These are phyloP conservation scores for Gopherus evgoodei DNA, from an alignment of 2,113 vertebrate genomes.

Conservation along the genomic window DNA sequence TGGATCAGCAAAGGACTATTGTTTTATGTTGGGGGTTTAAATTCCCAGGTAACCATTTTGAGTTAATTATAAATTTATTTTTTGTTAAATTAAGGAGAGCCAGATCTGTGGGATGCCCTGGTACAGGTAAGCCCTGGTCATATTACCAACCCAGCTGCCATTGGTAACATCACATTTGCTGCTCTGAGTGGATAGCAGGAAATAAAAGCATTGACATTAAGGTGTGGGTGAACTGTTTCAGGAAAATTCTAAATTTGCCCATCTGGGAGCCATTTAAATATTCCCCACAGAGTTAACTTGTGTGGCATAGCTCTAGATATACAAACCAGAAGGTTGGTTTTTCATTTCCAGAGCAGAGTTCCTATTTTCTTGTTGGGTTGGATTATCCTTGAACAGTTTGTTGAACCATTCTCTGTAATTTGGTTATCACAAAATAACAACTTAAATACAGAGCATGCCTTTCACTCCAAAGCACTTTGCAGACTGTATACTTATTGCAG, in stretches of 20 bases:
- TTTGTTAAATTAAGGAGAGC: background rate
- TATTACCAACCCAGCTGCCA: background rate
- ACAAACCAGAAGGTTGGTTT: background rate
- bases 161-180: background rate
- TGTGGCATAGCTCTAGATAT: constrained; percentile 8
- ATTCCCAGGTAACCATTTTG: background rate
- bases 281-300: constrained; percentile 15
- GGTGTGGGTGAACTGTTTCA: background rate
- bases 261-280: background rate
- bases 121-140: background rate
- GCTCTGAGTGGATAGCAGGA: background rate
- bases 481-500: background rate
- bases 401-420: constrained; percentile 18
- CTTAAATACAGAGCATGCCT: background rate
- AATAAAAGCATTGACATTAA: background rate
- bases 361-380: constrained; percentile 18
- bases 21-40: background rate
- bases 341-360: constrained; percentile 40
- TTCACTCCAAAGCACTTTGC: background rate
- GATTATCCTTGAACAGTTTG: background rate
- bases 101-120: background rate
- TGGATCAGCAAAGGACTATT: background rate
- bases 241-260: background rate
- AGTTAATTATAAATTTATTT: background rate
- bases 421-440: constrained; percentile 22